These are phyloP conservation scores for Alligator sinensis DNA, from an alignment of 2,113 vertebrate genomes.

Conservation along the genomic window DNA sequence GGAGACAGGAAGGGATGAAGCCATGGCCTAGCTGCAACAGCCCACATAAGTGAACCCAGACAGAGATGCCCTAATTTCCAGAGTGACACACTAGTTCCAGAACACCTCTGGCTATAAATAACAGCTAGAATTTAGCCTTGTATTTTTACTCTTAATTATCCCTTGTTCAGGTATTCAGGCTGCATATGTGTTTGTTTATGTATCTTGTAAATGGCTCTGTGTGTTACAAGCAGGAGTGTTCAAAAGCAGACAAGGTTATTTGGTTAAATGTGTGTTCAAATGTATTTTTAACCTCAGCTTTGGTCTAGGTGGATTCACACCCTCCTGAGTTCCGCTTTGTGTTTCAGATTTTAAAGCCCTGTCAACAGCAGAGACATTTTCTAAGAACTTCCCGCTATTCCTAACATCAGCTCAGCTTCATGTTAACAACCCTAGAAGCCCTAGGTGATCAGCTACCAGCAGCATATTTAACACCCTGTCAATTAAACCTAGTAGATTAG, in stretches of 20 bases:
- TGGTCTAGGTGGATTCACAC: background rate
- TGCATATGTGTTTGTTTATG: background rate
- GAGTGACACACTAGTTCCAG: too few relatives aligned
- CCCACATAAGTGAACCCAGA: background rate
- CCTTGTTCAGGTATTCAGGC: background rate
- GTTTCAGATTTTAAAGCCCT: background rate
- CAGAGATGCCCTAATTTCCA: too few relatives aligned
- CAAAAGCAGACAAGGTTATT: background rate
- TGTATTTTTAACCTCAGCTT: background rate
- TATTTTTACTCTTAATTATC: background rate
- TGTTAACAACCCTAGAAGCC: background rate
- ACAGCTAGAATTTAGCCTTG: background rate
- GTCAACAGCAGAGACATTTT: background rate
- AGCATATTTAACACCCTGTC: background rate
- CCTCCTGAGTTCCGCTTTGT: background rate
- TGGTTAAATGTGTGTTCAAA: background rate
- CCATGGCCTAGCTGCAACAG: background rate
- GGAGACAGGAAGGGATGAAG: background rate
- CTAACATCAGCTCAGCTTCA: background rate
- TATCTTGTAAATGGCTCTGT: background rate
- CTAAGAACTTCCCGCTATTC: background rate
- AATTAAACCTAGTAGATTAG: conserved; percentile 3
- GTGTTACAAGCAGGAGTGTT: background rate
- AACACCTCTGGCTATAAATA: too few relatives aligned
- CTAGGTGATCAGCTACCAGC: conserved; percentile 5